Percentiles rank a stretch among this genome's conserved stretches.
These are phyloP conservation scores for Drosophila dunni DNA, from an alignment of 1,140 invertebrate genomes.

Conservation along the genomic window DNA sequence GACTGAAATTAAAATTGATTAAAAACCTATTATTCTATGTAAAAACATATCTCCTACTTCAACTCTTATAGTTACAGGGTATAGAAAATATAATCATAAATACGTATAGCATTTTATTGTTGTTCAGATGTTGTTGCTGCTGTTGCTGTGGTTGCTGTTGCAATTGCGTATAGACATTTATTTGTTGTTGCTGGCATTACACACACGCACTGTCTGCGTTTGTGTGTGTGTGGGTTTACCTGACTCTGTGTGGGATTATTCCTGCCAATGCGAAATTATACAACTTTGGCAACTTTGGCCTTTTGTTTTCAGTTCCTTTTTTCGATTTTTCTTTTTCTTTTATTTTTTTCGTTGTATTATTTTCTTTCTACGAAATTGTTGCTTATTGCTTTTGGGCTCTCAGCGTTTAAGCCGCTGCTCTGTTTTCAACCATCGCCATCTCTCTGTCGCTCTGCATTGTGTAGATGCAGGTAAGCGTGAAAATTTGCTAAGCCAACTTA, in stretches of 20 bases:
- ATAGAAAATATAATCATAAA: constrained; percentile 66
- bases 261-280: constrained; percentile 82
- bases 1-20: too few relatives aligned
- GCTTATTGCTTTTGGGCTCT: constrained; percentile 74
- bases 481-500: constrained; percentile 80
- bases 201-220: constrained; percentile 2
- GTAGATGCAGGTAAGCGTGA: constrained; percentile 70
- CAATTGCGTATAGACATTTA: constrained; percentile 44
- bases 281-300: constrained; percentile 66
- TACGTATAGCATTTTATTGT: constrained; percentile 44
- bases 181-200: constrained; percentile 31
- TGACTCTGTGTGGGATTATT: constrained; percentile 75
- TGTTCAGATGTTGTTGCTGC: constrained; percentile 1
- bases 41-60: not conserved
- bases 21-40: too few relatives aligned
- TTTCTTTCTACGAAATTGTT: constrained; percentile 66
- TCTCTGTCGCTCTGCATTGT: constrained; percentile 37
- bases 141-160: constrained; percentile 18
- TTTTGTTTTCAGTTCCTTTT: constrained; percentile 42
- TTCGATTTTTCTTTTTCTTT: constrained; percentile 30
- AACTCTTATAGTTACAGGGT: constrained; percentile 23
- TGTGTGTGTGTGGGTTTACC: constrained; percentile 61
- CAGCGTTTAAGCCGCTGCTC: constrained; percentile 27
- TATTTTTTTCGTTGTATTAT: constrained; percentile 27
- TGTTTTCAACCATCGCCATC: not conserved